Percentiles rank a stretch among this genome's conserved stretches.
These are phyloP conservation scores for Melanaphis sacchari DNA, from an alignment of 1,140 invertebrate species.

Conservation along the genomic window DNA sequence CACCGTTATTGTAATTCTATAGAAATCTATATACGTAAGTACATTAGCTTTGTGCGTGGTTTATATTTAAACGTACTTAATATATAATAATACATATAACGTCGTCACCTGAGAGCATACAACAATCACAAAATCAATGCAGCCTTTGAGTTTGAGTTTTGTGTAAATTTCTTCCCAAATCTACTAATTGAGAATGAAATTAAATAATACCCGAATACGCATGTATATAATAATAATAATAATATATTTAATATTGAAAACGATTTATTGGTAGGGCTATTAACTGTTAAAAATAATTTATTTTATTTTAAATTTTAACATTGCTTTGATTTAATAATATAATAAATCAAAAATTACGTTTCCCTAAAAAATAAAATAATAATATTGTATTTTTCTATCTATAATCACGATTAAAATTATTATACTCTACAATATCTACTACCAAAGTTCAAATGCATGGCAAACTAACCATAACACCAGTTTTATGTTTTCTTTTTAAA, in stretches of 20 bases:
- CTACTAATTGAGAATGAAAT: background rate
- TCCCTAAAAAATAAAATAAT: too few species aligned
- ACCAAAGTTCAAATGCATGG: background rate
- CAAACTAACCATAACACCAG: too few species aligned
- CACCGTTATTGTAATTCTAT: background rate
- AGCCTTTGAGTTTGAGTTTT: background rate
- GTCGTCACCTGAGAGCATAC: background rate
- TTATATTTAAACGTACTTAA: background rate
- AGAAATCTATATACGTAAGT: background rate
- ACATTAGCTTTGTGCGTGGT: background rate
- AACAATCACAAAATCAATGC: background rate
- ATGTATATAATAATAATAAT: background rate
- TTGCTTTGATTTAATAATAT: too few species aligned
- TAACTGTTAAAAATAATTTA: too few species aligned
- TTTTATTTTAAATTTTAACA: too few species aligned
- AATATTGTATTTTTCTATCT: too few species aligned
- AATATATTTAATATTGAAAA: too few species aligned
- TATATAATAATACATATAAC: background rate
- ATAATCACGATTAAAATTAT: background rate
- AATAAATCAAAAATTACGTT: too few species aligned
- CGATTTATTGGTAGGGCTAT: too few species aligned
- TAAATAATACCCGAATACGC: background rate
- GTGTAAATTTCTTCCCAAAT: background rate
- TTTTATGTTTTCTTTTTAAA: background rate
- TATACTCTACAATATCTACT: background rate